These are phyloP conservation scores for Tortrix viridana DNA, from an alignment of 2,888 invertebrate species.

Conservation along the genomic window DNA sequence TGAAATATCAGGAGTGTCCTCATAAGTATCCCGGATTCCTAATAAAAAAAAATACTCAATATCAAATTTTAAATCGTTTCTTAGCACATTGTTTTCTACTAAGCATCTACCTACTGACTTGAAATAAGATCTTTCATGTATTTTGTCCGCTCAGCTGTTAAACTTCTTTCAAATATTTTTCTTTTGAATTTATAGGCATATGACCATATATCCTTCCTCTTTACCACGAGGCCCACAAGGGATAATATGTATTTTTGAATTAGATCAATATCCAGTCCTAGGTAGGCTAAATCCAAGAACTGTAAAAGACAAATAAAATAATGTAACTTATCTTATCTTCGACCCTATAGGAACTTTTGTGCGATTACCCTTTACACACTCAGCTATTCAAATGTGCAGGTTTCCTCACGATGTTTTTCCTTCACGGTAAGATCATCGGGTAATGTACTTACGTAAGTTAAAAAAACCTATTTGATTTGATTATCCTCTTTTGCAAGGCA, in stretches of 20 bases:
- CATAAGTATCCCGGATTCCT: constrained; percentile 14
- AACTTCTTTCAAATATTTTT: constrained; percentile 17
- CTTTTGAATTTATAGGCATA: constrained; percentile 30
- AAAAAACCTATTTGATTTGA: no score
- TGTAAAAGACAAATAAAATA: background rate
- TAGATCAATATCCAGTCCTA: constrained; percentile 20
- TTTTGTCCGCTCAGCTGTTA: constrained; percentile 10
- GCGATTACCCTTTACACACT: no score
- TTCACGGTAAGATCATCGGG: no score
- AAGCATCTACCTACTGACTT: constrained; percentile 10
- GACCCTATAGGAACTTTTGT: no score
- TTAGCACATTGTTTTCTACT: background rate
- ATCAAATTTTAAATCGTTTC: background rate
- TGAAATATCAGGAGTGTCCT: background rate
- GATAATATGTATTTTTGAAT: constrained; percentile 32
- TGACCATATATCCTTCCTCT: constrained; percentile 29
- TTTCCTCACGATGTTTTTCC: no score
- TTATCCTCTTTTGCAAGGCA: no score
- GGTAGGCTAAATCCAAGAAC: constrained; percentile 26
- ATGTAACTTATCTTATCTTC: no score
- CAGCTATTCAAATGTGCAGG: no score
- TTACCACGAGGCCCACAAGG: constrained; percentile 13
- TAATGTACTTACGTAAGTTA: no score
- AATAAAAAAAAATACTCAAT: constrained; percentile 5
- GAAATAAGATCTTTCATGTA: constrained; percentile 14